Evolutionary conservation across 2,888 invertebrate species (phyloP), one percentile per base, ranked within the genome.

Genomic region (Macrostomum cliftonense): DNA sequence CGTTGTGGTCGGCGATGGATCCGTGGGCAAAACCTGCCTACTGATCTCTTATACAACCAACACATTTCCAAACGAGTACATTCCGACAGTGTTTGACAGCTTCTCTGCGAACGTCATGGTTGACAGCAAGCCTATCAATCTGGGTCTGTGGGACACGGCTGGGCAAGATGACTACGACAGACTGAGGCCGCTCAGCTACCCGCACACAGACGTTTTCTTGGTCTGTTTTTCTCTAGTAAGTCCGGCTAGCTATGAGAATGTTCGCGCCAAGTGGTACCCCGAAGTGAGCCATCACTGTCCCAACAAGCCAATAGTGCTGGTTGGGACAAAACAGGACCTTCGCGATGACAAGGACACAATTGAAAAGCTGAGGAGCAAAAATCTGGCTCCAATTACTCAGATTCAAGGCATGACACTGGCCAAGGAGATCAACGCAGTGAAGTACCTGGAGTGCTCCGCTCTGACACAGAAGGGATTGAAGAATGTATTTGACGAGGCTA

Each of bases 391-490:
- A 9, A 19, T 40, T 40, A 7, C 40, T 40, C 16, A 16, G 17
- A 11, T 9, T 2, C 13, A 51, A 37, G 51, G 51, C 28, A 9
- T 50, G 43, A 37, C 37, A 14, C 16, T 51, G 42, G 50, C 51
- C 20, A 44, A 45, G 39, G 50, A 51, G 21, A 52, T 51, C n/a
- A 39, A 39, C 19, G 51, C 51, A 9, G 50, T 50, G 2, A 51
- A 51, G 40, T 51, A 51, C 21, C 39, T 51, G 13, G 51, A 51
- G 28, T 51, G 51, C 16, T 51, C 51, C 5, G 51, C 51, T 28
- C 48, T 39, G 20, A 51, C 47, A 4, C 49, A 50, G 28, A 39
- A 49, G 20, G 51, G 50, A 12, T 42, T 51, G 2, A 51, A 51
- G 21, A 43, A 9, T 19, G 51, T 51, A 11, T 51, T 51, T 20